Evolutionary conservation across 2,888 invertebrate species (phyloP).

Genomic region (Slavum lentiscoides): DNA sequence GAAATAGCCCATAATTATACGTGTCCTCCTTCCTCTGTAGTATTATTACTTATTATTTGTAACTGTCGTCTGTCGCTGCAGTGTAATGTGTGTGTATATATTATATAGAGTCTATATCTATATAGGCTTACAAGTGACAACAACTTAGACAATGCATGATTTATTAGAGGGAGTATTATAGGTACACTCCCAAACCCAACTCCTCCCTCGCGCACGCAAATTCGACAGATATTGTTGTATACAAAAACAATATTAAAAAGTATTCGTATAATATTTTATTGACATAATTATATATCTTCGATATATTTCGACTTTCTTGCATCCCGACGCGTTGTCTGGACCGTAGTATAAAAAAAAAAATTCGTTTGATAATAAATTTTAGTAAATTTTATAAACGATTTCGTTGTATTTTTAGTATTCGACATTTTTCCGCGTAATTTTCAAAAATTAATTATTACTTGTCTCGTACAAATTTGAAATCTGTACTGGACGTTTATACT

Average conservation of each 20-base stretch:
- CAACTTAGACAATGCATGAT: slow-evolving; percentile 1
- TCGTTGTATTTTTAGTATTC: too few species aligned
- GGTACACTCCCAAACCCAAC: not conserved
- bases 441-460: too few species aligned
- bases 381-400: too few species aligned
- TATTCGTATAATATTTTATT: not conserved
- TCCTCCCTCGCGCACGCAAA: not conserved
- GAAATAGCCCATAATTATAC: not conserved
- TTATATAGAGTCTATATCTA: too few species aligned
- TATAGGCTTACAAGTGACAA: not conserved
- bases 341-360: too few species aligned
- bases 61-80: not conserved
- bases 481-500: too few species aligned
- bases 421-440: too few species aligned
- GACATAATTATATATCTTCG: not conserved
- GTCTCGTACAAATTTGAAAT: too few species aligned
- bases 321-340: too few species aligned
- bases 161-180: slow-evolving; percentile 22
- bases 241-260: not conserved
- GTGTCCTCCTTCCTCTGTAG: not conserved
- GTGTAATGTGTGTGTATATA: not conserved
- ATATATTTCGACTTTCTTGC: too few species aligned
- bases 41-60: slow-evolving; percentile 1
- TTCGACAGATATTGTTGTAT: not conserved
- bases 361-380: too few species aligned